Conservation (phyloP, 2,113 vertebrate species). For the Myrmophylax atrothorax region DNA sequence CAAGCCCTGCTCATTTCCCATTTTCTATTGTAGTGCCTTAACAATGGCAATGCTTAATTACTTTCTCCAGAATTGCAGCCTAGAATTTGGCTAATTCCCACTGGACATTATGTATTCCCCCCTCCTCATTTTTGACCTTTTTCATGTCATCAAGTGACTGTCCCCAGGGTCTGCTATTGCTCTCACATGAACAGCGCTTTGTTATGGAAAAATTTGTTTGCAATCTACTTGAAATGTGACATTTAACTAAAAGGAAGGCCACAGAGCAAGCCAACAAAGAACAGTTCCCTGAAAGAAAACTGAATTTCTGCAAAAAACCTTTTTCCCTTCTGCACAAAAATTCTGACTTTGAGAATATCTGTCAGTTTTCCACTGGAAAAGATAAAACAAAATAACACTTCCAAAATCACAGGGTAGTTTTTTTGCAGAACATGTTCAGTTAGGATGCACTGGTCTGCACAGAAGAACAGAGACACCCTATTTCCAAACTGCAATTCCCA, state of each 20-base stretch:
- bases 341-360: background rate
- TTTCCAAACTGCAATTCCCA: background rate
- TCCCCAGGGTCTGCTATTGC: background rate
- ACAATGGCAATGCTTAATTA: conserved; percentile 55
- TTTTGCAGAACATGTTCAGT: background rate
- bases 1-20: conserved; percentile 41
- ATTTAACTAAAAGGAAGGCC: background rate
- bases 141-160: background rate
- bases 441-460: background rate
- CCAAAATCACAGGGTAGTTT: background rate
- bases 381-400: background rate
- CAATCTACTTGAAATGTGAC: background rate
- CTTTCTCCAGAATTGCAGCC: background rate
- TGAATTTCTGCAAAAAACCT: background rate
- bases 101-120: background rate
- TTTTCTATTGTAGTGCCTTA: conserved; percentile 49
- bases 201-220: background rate
- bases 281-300: background rate
- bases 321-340: background rate
- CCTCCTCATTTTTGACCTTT: conserved; percentile 20
- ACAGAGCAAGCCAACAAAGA: background rate
- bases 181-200: background rate
- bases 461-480: background rate
- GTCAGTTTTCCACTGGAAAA: background rate
- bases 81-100: conserved; percentile 4